A percentile compares a stretch with the other conserved stretches of the same genome.
These are phyloP conservation scores for Lepeophtheirus salmonis DNA, from an alignment of 1,140 invertebrate species.

Conservation along the genomic window DNA sequence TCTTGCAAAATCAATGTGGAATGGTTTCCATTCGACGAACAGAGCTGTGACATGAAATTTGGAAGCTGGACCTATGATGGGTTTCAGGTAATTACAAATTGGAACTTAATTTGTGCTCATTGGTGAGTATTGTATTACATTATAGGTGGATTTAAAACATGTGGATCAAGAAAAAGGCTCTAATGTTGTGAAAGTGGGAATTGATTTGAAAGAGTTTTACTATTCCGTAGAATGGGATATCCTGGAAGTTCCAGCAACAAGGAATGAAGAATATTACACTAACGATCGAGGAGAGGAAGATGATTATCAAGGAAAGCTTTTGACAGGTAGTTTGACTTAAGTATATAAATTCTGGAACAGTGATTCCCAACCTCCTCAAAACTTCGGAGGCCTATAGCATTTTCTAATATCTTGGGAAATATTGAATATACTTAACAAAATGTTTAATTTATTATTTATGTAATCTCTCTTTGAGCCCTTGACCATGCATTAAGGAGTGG, in stretches of 20 bases:
- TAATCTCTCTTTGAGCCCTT: no score
- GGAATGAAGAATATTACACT: constrained; percentile 52
- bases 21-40: constrained; percentile 54
- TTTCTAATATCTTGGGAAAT: no score
- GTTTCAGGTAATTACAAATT: constrained; percentile 40
- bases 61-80: constrained; percentile 89
- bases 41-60: constrained; percentile 81
- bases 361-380: no score
- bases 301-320: constrained; percentile 17
- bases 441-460: no score
- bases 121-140: constrained; percentile 4
- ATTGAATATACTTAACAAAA: no score
- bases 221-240: constrained; percentile 91
- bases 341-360: no score
- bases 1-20: constrained; percentile 81
- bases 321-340: no score
- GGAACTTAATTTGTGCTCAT: background rate
- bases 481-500: no score
- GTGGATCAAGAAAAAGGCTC: constrained; percentile 52
- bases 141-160: constrained; percentile 63
- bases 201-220: constrained; percentile 76
- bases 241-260: constrained; percentile 57
- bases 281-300: constrained; percentile 21
- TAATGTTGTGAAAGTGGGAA: constrained; percentile 57
- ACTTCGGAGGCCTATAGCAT: no score